Base-by-base conservation (phyloP, 2,888 invertebrate species). In the Boloria euphrosyne region DNA sequence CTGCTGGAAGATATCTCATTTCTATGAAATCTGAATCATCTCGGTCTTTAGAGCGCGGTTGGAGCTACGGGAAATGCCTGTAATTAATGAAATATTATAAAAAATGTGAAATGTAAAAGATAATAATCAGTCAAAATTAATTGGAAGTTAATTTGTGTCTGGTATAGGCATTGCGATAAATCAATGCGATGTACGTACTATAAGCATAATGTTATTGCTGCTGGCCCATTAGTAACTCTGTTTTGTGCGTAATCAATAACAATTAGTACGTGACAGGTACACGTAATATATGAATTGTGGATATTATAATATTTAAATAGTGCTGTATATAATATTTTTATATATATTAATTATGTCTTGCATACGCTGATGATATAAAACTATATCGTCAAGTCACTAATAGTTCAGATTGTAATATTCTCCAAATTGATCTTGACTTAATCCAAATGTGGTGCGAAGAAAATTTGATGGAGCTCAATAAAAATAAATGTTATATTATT, bases 211-310 rank as follows among this genome's bases (percentile, higher is more conserved):
- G 57, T 66, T 57, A 66, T 66, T 62, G 57, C 17, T 51, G 62
- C 10, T 53, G 49, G 49, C 59, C 55, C 66, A 66, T 66, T 66
- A 66, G 57, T 61, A 54, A 22, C 22, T 62, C 38, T 55, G 57
- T 62, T 62, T 66, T 62, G 61, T 66, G 51, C 13, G 18, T 66
- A 62, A 66, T 66, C 62, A 50, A 66, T 66, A 66, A 62, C 66
- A 62, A 66, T 66, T 62, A 66, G n/a, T 38, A 18, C 38, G 18
- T 62, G 55, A 66, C 66, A 66, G 61, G 13, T 66, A 31, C 57
- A 57, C n/a, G n/a, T 22, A 31, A 44, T 46, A 22, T 55, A 57
- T 62, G 50, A 18, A 38, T 10, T 10, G 31, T 47, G 22, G 17
- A 46, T n/a, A 22, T n/a, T n/a, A 46, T 44, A 46, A 44, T n/a